These are phyloP conservation scores for Pedionomus torquatus DNA, from an alignment of 2,113 vertebrate genomes.

Conservation along the genomic window DNA sequence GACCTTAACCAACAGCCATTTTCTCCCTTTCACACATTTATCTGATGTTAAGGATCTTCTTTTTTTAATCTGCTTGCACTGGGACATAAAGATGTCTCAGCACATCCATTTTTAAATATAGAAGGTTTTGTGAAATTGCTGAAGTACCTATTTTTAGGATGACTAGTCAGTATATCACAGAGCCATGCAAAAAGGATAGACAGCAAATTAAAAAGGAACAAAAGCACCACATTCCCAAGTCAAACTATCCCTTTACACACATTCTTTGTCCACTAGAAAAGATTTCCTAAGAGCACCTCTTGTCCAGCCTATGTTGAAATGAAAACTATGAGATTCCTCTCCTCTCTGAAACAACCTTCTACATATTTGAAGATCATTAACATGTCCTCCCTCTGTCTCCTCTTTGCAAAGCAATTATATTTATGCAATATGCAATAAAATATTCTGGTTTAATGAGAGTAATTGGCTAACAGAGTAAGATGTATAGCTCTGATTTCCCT, in stretches of 20 bases:
- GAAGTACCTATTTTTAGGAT: not conserved
- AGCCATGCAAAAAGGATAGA: not conserved
- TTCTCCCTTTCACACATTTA: not conserved
- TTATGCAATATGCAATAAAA: not conserved
- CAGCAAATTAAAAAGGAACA: not conserved
- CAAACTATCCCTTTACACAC: not conserved
- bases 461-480: not conserved
- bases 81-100: not conserved
- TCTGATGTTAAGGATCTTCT: not conserved
- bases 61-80: not conserved
- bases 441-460: not conserved
- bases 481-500: not conserved
- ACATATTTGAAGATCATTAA: not conserved
- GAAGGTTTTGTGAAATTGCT: not conserved
- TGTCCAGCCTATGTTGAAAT: not conserved
- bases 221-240: not conserved
- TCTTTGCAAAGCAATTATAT: not conserved
- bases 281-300: not conserved
- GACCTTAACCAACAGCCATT: not conserved
- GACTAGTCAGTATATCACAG: not conserved
- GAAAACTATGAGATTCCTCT: not conserved
- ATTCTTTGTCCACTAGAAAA: not conserved
- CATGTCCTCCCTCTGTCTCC: not conserved
- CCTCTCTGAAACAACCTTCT: not conserved
- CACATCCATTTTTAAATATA: not conserved